Conservation (phyloP, 2,888 invertebrate species). For the Hymenopus coronatus region DNA sequence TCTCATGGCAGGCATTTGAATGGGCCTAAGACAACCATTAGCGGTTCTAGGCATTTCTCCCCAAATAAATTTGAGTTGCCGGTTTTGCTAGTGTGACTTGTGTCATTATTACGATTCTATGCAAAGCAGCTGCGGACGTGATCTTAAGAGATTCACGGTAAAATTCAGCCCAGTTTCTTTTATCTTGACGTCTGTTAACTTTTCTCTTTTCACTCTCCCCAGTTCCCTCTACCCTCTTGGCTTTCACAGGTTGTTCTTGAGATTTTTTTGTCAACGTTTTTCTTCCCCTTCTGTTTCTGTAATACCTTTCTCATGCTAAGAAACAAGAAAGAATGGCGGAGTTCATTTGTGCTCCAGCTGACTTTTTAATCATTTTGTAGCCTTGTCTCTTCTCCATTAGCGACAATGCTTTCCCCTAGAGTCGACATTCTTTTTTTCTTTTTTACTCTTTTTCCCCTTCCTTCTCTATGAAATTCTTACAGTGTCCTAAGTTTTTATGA, state of each 20-base stretch:
- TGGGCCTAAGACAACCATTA: no score
- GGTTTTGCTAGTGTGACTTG: no score
- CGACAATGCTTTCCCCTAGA: background rate
- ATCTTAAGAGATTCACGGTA: background rate
- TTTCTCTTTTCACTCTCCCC: background rate
- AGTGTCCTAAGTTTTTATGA: background rate
- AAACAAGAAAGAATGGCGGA: background rate
- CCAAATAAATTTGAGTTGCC: no score
- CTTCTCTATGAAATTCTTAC: background rate
- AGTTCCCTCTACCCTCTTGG: background rate
- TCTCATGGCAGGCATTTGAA: no score
- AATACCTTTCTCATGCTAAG: background rate
- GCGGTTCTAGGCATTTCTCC: no score
- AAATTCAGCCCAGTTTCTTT: background rate
- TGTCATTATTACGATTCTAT: background rate
- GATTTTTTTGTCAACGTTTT: background rate
- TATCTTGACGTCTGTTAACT: background rate
- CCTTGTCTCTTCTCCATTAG: background rate
- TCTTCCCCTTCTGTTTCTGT: background rate
- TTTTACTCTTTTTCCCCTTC: background rate
- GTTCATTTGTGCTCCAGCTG: background rate
- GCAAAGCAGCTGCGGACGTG: background rate
- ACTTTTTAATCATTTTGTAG: background rate
- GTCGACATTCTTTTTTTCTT: background rate
- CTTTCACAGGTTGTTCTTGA: background rate